These are phyloP conservation scores for Intellagama lesueurii DNA, from an alignment of 2,797 vertebrate genomes.

Conservation along the genomic window DNA sequence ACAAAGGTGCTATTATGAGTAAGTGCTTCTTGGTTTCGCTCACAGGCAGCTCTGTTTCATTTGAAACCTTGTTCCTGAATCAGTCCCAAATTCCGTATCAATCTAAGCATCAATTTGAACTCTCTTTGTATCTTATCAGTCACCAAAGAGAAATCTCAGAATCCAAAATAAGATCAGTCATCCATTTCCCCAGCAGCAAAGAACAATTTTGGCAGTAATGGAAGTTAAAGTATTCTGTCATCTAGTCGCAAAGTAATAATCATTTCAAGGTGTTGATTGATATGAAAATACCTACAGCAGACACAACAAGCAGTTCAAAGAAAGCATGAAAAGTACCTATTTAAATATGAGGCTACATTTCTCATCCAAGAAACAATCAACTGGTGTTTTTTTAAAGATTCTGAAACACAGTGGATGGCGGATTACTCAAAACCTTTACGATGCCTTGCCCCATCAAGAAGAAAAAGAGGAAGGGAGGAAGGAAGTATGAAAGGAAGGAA, in stretches of 20 bases:
- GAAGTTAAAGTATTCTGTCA: conserved; percentile 83
- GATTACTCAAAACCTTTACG: neutral
- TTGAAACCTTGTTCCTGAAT: conserved; percentile 3
- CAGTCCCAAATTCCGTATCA: conserved; percentile 3
- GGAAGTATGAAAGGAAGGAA: no score
- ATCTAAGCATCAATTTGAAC: conserved; percentile 25
- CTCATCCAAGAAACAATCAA: conserved; percentile 34
- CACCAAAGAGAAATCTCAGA: conserved; percentile 71
- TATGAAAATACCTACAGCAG: conserved; percentile 78
- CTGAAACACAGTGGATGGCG: neutral
- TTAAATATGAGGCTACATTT: conserved; percentile 17
- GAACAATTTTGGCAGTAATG: conserved; percentile 81
- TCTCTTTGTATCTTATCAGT: conserved; percentile 52
- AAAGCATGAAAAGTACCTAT: conserved; percentile 49
- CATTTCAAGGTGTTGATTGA: conserved; percentile 79
- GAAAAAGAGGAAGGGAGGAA: no score
- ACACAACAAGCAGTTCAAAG: conserved; percentile 54
- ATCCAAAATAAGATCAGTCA: conserved; percentile 71
- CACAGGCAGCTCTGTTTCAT: neutral
- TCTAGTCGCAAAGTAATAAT: conserved; percentile 82
- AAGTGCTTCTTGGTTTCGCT: neutral
- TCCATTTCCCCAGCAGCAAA: conserved; percentile 68
- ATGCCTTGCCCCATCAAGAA: neutral
- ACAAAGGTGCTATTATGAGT: neutral
- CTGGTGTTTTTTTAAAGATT: neutral